Evolutionary conservation across 2,113 vertebrate species (phyloP), one percentile per base, ranked within the genome.

Genomic region (Atherinomorus stipes): DNA sequence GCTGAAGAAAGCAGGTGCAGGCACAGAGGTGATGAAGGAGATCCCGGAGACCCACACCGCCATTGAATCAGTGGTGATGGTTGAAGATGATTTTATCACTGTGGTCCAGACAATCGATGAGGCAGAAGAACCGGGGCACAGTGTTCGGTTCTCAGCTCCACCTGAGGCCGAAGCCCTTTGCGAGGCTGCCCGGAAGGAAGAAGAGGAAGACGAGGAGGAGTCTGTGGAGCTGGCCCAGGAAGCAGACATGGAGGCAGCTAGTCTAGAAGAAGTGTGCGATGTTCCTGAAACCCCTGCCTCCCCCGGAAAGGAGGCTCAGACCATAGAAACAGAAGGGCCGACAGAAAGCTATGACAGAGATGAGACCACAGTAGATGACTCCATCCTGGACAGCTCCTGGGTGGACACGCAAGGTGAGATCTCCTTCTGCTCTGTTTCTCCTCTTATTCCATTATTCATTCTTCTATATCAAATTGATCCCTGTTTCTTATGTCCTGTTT

Each of bases 341-440:
- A 96, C 96, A 11, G 96, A 98, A 88, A 97, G 95, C 15, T 98
- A 95, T 4, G 97, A 99, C 86, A 95, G 93, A 91, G 98, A 99
- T 21, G 98, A 99, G 91, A 99, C 97, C 70, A 99, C 97, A 34
- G 97, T 99, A 1, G 98, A 99, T 15, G 98, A 99, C 93, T 99
- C 98, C 89, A 92, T 99, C 88, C 93, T 99, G 94, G 98, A 99
- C 96, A 99, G 97, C 91, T 96, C 97, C 90, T 99, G 97, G 98
- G 93, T 98, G 68, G 97, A 99, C 86, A 96, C 97, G 81, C 98
- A 98, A 97, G 98, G 97, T 99, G 91, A 95, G 95, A 88, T 72
- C 31, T 42, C 7, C 22, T 34, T 6, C 21, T 16, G n/a, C 28
- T 25, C 3, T 47, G 13, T 42, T 56, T 7, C 21, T 54, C 28